Evolutionary conservation across 2,797 vertebrate species (phyloP).

Genomic region (Melanotaenia parkinsoni): DNA sequence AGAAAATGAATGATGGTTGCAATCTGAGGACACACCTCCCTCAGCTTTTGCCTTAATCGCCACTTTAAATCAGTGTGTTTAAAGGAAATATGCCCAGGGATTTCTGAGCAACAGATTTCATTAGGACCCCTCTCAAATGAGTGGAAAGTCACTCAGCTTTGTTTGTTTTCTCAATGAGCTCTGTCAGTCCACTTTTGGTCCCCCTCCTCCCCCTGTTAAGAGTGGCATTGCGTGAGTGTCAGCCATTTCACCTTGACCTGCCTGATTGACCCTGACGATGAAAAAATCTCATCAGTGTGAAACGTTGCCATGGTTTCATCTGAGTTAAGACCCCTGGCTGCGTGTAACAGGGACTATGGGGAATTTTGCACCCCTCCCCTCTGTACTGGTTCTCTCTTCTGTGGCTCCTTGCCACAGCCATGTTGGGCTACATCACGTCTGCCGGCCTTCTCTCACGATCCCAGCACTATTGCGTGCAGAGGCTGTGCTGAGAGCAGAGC

Average conservation of each 20-base stretch:
- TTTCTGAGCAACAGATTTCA: conserved; percentile 46
- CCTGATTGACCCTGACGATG: conserved; percentile 65
- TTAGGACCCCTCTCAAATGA: conserved; percentile 42
- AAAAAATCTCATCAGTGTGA: conserved; percentile 69
- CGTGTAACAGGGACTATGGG: conserved; percentile 27
- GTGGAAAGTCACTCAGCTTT: conserved; percentile 58
- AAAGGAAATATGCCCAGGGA: conserved; percentile 60
- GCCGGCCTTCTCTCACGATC: conserved; percentile 71
- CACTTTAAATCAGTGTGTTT: conserved; percentile 64
- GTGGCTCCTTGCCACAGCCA: conserved; percentile 56
- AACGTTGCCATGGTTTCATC: conserved; percentile 71
- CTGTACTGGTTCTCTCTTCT: conserved; percentile 32
- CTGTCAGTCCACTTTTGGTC: conserved; percentile 42
- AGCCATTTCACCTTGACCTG: conserved; percentile 74
- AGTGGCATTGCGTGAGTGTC: conserved; percentile 66
- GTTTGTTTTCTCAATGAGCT: conserved; percentile 63
- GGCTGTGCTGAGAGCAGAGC: conserved; percentile 68
- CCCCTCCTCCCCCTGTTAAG: conserved; percentile 12
- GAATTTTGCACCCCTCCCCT: conserved; percentile 36
- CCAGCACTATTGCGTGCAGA: conserved; percentile 78
- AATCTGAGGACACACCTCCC: conserved; percentile 59
- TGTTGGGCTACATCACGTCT: conserved; percentile 65
- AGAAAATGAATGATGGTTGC: conserved; percentile 75
- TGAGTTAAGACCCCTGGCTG: conserved; percentile 61
- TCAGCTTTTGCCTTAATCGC: conserved; percentile 63